Conservation (phyloP, 2,113 vertebrate genomes). For the Typhlomys cinereus region DNA sequence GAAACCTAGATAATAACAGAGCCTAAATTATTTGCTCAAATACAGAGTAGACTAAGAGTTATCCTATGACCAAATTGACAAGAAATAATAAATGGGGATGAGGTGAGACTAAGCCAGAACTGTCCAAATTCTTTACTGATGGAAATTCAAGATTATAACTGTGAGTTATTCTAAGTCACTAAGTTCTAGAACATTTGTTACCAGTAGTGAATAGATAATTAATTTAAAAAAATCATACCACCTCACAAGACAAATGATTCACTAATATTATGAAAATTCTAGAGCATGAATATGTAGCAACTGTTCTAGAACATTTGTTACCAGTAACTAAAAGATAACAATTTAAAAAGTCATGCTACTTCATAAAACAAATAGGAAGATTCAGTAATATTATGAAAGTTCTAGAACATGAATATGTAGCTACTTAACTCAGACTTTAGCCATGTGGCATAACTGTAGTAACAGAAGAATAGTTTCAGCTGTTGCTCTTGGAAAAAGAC, state of each 20-base stretch:
- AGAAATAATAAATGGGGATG: not conserved
- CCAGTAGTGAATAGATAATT: not conserved
- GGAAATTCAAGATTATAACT: not conserved
- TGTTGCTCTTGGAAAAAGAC: no score
- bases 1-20: not conserved
- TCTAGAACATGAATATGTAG: not conserved
- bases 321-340: no score
- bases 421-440: not conserved
- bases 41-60: not conserved
- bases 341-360: not conserved
- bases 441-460: accelerated
- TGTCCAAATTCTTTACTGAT: not conserved
- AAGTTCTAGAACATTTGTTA: not conserved
- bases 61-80: not conserved
- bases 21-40: not conserved
- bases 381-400: not conserved
- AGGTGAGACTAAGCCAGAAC: not conserved
- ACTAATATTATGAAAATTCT: not conserved
- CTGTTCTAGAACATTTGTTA: no score
- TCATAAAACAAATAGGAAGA: not conserved
- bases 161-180: not conserved
- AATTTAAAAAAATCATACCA: not conserved
- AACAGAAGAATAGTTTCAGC: not conserved
- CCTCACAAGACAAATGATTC: not conserved
- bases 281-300: not conserved